Evolutionary conservation across 2,113 vertebrate species (phyloP), one percentile per base, ranked within the genome.

Genomic region (Thunnus thynnus): DNA sequence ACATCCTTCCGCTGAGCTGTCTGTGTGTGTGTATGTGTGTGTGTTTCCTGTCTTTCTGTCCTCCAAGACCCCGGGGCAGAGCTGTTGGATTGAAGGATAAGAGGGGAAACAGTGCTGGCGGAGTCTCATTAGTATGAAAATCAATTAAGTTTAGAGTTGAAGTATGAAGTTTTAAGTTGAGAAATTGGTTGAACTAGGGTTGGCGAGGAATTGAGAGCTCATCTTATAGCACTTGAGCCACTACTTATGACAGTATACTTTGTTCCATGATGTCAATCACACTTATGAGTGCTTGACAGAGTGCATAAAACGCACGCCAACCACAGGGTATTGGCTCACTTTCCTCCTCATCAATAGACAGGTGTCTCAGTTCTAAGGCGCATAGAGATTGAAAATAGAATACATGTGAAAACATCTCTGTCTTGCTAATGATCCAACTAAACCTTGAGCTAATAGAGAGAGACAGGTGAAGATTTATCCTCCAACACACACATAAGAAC

Each of bases 31-130:
- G 25, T 79, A 30, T 84, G 94, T 92, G 92, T 90, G 76, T 94
- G 94, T 95, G 95, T 95, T 99, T 99, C 97, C 97, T 96, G 96
- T 94, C 95, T 96, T 95, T 96, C 95, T 96, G 91, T 96, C 94
- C 91, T 95, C 94, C 83, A 86, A 94, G 93, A 83, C 82, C 88
- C 90, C 74, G 89, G 92, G 91, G 89, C 74, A 67, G 55, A 56
- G 58, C 72, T 67, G 76, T 18, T 56, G 52, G 66, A 69, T 70
- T 69, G 52, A 58, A 80, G 76, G 81, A 86, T 74, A 77, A 93
- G 87, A 85, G 58, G 52, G 73, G 74, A 73, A 86, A 86, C 63
- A 58, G 70, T 62, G 70, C 76, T 71, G 84, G 63, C 32, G 70
- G 78, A 80, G 83, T 92, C 91, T 87, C 87, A 92, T 93, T 85